phyloP scores from a whole-genome alignment of 2,888 invertebrate genomes.

The Agonopterix arenella region DNA sequence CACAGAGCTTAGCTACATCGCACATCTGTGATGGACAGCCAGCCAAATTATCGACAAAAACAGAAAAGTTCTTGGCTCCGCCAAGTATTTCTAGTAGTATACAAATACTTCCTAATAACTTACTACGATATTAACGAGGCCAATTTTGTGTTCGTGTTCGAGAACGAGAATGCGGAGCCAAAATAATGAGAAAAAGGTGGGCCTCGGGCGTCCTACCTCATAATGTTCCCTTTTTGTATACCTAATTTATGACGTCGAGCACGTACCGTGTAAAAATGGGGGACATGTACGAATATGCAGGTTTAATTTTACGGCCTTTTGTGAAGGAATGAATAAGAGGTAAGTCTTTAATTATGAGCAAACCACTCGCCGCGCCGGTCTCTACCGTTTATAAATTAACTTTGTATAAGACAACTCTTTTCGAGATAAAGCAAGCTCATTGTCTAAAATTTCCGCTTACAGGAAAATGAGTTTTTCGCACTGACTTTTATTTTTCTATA shows the following conservation, averaged over 20 bases:
- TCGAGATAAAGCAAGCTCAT: constrained; percentile 16
- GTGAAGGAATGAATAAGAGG: constrained; percentile 56
- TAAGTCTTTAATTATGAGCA: constrained; percentile 59
- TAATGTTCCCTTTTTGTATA: constrained; percentile 58
- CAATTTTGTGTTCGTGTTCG: constrained; percentile 35
- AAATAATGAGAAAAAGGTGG: constrained; percentile 49
- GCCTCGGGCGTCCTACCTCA: constrained; percentile 44
- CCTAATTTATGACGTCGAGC: constrained; percentile 61
- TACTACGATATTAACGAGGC: constrained; percentile 19
- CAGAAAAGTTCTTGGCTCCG: not conserved
- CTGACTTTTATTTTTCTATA: constrained; percentile 3
- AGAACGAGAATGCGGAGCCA: constrained; percentile 33
- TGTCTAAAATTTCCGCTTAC: constrained; percentile 20
- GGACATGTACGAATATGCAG: constrained; percentile 58
- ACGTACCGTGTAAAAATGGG: constrained; percentile 54
- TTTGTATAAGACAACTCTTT: constrained; percentile 36
- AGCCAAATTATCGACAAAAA: not conserved
- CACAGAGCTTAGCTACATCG: too few species aligned
- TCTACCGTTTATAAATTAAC: constrained; percentile 42
- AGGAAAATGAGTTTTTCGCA: constrained; percentile 15
- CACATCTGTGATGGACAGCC: too few species aligned
- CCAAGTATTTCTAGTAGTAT: not conserved
- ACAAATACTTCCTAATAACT: not conserved
- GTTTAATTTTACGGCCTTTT: constrained; percentile 61
- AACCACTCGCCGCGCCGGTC: constrained; percentile 33